Conservation (phyloP, 2,113 vertebrate species). For the Poicephalus meyeri region DNA sequence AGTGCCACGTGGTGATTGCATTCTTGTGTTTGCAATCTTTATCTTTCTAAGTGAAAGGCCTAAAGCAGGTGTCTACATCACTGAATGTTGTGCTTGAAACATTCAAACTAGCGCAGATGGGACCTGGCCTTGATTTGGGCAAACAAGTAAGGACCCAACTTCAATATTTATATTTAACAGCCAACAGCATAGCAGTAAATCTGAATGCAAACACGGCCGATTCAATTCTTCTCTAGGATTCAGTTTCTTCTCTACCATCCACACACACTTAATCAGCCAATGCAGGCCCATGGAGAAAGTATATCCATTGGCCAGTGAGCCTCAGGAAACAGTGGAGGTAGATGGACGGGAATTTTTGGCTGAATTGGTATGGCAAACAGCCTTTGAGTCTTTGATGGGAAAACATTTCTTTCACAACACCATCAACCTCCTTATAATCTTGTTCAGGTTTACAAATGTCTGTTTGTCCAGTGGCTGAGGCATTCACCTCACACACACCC, state of each 20-base stretch:
- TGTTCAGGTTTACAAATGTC: background rate
- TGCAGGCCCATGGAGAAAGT: background rate
- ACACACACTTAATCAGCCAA: background rate
- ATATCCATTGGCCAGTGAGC: background rate
- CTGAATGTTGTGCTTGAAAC: background rate
- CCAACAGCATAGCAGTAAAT: background rate
- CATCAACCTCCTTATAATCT: background rate
- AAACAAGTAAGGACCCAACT: background rate
- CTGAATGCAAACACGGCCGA: background rate
- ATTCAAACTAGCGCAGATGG: background rate
- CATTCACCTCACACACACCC: background rate
- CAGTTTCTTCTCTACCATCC: background rate
- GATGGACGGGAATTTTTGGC: background rate
- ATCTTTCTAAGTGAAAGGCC: constrained; percentile 17
- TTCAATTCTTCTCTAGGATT: background rate
- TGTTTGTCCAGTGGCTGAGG: background rate
- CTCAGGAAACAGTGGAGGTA: background rate
- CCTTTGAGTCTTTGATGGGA: background rate
- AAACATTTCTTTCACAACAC: background rate
- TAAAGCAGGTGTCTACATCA: background rate
- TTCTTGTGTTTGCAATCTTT: background rate
- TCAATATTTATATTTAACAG: background rate
- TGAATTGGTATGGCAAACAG: background rate
- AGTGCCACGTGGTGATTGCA: background rate
- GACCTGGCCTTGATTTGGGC: background rate